phyloP scores from a whole-genome alignment of 2,888 invertebrate species.

The Tholera decimalis region DNA sequence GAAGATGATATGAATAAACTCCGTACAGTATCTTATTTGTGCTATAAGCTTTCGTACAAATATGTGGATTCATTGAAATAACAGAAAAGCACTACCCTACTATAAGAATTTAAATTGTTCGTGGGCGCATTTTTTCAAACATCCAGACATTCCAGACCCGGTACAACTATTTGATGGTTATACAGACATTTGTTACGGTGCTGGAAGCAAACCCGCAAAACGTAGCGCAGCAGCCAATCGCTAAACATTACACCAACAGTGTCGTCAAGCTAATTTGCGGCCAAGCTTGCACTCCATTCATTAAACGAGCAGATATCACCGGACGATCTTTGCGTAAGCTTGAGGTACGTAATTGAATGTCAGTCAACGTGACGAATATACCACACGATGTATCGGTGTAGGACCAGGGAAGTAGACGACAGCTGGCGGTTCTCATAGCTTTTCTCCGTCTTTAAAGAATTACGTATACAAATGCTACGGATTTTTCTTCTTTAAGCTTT shows the following conservation, averaged over 20 bases:
- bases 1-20: background rate
- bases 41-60: background rate
- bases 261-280: conserved; percentile 8
- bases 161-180: no score
- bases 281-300: conserved; percentile 34
- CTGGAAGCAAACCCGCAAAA: no score
- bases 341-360: conserved; percentile 50
- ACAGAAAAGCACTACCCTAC: no score
- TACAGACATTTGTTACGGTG: no score
- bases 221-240: no score
- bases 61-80: no score
- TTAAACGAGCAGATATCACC: conserved; percentile 20
- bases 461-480: conserved; percentile 49
- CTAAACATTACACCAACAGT: no score
- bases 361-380: conserved; percentile 54
- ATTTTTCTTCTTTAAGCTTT: conserved; percentile 26
- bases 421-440: conserved; percentile 52
- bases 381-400: conserved; percentile 46
- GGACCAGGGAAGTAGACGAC: conserved; percentile 19
- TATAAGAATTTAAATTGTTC: no score
- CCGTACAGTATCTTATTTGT: background rate
- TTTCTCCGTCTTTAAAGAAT: conserved; percentile 44
- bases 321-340: conserved; percentile 41
- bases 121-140: no score
- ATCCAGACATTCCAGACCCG: no score